Evolutionary conservation across 2,113 vertebrate genomes (phyloP), one percentile per base, ranked within the genome.

Genomic region (Labeo catla): DNA sequence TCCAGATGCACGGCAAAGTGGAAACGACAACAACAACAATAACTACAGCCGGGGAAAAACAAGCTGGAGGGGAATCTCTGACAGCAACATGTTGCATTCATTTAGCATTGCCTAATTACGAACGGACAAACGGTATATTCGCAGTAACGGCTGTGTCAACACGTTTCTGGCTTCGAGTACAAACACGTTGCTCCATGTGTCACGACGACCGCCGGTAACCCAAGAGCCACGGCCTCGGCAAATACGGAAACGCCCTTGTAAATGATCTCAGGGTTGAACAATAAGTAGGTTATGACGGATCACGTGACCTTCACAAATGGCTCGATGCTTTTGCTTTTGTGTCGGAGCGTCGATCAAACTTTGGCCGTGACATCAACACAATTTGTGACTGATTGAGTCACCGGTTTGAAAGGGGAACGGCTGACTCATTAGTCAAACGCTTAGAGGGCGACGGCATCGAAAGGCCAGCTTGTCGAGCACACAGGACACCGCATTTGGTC

Each of bases 201-300:
- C 34, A 13, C 10, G 1, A 4, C n/a, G 21, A n/a, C 8, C 21
- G 57, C 16, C n/a, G 43, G 59, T 15, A 63, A 81, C 39, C 10
- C 39, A 28, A 45, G 39, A 28, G 43, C 54, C 54, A 39, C 21
- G 36, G 43, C 36, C 19, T 36, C 7, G 19, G 59, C 43, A 28
- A 63, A 28, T 5, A 63, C 11, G 36, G 59, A 81, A 65, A 81
- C 78, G 59, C 59, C 78, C 78, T 81, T 81, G 78, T 81, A 81
- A 47, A 19, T 65, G 54, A 81, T 81, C 54, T 79, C 54, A 23
- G 54, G 36, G 77, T 61, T 45, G 23, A 61, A 79, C 34, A 59
- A 61, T 15, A 81, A 59, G 79, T 34, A 81, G 16, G n/a, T 66
- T 81, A 65, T 81, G 43, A 81, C 1, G 4, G 43, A 81, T 65